A percentile compares a stretch with the other conserved stretches of the same genome.
phyloP scores from a whole-genome alignment of 2,888 invertebrate species.

The Arrhopalites spinosus region DNA sequence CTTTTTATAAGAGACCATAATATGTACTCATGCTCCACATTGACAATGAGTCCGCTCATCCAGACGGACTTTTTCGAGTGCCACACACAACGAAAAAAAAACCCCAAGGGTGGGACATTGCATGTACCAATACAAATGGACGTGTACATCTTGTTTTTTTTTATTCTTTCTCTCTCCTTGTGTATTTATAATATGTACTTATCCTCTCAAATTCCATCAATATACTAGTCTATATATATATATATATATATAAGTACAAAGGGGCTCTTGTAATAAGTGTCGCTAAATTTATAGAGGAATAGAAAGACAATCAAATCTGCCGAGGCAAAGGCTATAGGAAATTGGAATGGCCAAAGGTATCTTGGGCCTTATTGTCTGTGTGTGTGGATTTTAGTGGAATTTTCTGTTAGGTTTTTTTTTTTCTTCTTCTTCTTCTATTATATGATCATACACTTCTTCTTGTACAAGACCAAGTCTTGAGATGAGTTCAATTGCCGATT shows the following conservation, averaged over 20 bases:
- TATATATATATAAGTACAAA: no score
- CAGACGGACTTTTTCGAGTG: no score
- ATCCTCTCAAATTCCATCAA: no score
- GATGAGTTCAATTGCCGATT: constrained; percentile 1
- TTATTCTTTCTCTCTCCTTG: no score
- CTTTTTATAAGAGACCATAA: neutral
- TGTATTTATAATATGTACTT: no score
- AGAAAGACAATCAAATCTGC: neutral
- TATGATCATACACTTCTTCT: neutral
- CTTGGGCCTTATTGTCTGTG: neutral
- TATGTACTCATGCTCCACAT: no score
- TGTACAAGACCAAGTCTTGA: neutral
- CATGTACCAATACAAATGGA: neutral
- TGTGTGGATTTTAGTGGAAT: neutral
- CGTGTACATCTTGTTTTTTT: neutral
- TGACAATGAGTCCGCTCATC: no score
- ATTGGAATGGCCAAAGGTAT: no score
- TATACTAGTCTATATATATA: no score
- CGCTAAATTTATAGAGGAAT: neutral
- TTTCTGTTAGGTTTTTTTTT: neutral
- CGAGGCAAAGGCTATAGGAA: no score
- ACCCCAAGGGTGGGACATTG: neutral
- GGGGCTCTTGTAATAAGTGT: neutral
- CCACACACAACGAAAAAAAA: neutral
- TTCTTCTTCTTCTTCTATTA: neutral